Evolutionary conservation across 2,888 invertebrate species (phyloP).

Genomic region (Acleris laterana): DNA sequence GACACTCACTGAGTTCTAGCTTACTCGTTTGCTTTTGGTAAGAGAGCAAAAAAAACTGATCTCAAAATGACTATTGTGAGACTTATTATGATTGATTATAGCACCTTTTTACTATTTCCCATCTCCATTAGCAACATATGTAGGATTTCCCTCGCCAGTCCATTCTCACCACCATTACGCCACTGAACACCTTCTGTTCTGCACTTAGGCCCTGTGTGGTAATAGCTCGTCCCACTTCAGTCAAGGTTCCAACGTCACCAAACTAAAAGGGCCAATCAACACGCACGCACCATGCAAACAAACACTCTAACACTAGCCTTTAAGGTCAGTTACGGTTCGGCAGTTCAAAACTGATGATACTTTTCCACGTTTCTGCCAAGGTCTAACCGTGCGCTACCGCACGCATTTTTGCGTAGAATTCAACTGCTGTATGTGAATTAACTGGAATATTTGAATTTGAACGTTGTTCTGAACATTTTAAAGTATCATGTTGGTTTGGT

Average conservation of each 20-base stretch:
- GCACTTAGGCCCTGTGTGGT: slow-evolving; percentile 78
- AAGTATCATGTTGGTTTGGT: slow-evolving; percentile 27
- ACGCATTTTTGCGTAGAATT: slow-evolving; percentile 57
- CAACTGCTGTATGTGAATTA: slow-evolving; percentile 52
- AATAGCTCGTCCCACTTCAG: slow-evolving; percentile 77
- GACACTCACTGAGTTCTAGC: no score
- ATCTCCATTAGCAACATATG: no score
- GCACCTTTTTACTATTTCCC: neutral
- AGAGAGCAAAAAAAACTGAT: no score
- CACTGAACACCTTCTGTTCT: slow-evolving; percentile 72
- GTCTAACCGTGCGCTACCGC: slow-evolving; percentile 70
- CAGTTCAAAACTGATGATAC: slow-evolving; percentile 62
- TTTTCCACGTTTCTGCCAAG: slow-evolving; percentile 71
- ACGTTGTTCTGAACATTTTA: slow-evolving; percentile 38
- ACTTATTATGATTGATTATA: neutral
- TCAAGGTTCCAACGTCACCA: slow-evolving; percentile 69
- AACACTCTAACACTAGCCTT: slow-evolving; percentile 11
- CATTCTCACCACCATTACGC: slow-evolving; percentile 55
- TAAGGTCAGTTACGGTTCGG: slow-evolving; percentile 43
- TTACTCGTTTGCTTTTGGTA: no score
- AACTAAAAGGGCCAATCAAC: slow-evolving; percentile 46
- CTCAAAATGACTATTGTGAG: no score
- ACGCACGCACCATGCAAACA: slow-evolving; percentile 30
- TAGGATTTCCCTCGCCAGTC: slow-evolving; percentile 28
- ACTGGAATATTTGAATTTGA: slow-evolving; percentile 40